Evolutionary conservation across 2,888 invertebrate species (phyloP).

Genomic region (Nomada ferruginata): DNA sequence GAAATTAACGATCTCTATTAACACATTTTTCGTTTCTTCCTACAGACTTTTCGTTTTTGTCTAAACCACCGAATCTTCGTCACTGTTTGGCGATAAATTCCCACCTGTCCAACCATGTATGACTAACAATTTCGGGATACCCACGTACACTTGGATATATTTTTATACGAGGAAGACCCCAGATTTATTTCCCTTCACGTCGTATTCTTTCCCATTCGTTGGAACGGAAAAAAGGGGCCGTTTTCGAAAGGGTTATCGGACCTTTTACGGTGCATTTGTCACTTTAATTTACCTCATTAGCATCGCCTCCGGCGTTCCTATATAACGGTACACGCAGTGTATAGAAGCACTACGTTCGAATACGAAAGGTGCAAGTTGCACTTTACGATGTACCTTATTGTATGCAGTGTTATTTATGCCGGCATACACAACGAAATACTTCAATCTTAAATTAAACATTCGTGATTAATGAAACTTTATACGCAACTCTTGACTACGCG

Average conservation of each 20-base stretch:
- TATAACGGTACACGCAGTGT: constrained; percentile 64
- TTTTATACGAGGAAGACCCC: neutral
- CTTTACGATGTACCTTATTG: constrained; percentile 28
- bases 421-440: neutral
- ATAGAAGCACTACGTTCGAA: constrained; percentile 15
- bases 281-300: constrained; percentile 67
- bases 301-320: constrained; percentile 58
- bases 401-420: neutral
- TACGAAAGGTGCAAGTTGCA: constrained; percentile 30
- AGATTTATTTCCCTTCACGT: constrained; percentile 1
- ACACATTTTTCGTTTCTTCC: neutral
- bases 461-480: neutral
- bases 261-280: constrained; percentile 63
- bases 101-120: neutral
- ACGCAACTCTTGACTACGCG: too few species aligned
- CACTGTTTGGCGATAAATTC: too few species aligned
- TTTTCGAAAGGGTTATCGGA: constrained; percentile 56
- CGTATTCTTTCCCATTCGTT: constrained; percentile 5
- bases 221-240: constrained; percentile 28
- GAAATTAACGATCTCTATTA: constrained; percentile 1
- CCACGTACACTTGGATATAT: neutral
- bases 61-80: too few species aligned
- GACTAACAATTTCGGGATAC: neutral
- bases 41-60: neutral
- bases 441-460: neutral